Evolutionary conservation across 2,797 vertebrate genomes (phyloP).

Genomic region (Oceanodroma leucorhoa): DNA sequence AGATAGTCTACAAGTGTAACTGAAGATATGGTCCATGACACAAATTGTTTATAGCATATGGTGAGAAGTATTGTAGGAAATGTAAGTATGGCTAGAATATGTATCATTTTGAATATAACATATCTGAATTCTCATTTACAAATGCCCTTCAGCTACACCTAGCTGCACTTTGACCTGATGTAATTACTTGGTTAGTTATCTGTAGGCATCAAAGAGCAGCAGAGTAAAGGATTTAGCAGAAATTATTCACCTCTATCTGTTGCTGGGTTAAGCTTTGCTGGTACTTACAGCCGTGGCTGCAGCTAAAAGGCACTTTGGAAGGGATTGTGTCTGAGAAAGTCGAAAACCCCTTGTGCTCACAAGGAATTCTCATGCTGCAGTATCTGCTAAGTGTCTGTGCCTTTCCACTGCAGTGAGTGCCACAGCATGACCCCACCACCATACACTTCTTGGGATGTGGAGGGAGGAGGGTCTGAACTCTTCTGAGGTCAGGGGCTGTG

Average conservation of each 20-base stretch:
- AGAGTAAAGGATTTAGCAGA: neutral
- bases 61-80: neutral
- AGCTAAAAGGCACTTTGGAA: neutral
- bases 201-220: neutral
- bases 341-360: neutral
- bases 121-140: neutral
- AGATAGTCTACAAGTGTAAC: neutral
- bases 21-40: neutral
- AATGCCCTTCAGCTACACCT: neutral
- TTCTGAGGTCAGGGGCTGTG: neutral
- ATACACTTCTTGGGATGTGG: neutral
- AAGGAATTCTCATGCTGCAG: neutral
- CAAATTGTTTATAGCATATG: rapidly evolving
- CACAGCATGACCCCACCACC: neutral
- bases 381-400: neutral
- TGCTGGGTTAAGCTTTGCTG: neutral
- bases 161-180: neutral
- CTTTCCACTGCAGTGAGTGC: constrained; percentile 40
- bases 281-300: neutral
- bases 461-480: neutral
- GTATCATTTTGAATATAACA: rapidly evolving
- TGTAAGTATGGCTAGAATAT: neutral
- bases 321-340: neutral
- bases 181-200: neutral
- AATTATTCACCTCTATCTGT: neutral